A percentile compares a stretch with the other conserved stretches of the same genome.
Conservation (phyloP, 2,888 invertebrate species). For the Asteroscopus sphinx region DNA sequence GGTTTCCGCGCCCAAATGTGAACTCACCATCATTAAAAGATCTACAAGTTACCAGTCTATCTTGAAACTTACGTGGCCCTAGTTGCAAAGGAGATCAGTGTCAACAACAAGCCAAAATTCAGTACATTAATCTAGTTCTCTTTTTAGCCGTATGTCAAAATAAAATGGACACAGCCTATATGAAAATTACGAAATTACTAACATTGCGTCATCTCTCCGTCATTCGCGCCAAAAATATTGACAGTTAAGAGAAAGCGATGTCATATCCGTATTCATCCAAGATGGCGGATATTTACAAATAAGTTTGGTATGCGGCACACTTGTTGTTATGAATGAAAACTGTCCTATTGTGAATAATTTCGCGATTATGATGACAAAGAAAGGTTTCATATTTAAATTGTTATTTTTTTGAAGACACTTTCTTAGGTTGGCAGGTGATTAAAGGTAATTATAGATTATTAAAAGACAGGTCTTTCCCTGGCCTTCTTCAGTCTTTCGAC, state of each 20-base stretch:
- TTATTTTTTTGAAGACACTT: background rate
- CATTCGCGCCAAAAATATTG: slow-evolving; percentile 58
- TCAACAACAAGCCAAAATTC: no score
- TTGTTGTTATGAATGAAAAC: slow-evolving; percentile 31
- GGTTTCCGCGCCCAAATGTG: background rate
- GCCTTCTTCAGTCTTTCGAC: no score
- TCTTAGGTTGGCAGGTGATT: slow-evolving; percentile 2
- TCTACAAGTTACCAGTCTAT: background rate
- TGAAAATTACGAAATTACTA: no score
- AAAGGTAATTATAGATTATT: background rate
- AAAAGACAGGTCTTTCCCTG: no score
- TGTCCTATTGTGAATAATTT: slow-evolving; percentile 38
- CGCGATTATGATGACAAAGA: slow-evolving; percentile 36
- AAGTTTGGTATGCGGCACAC: slow-evolving; percentile 52
- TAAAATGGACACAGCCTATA: no score
- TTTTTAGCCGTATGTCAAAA: no score
- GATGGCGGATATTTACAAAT: slow-evolving; percentile 49
- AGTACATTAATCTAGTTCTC: no score
- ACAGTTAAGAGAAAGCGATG: slow-evolving; percentile 45
- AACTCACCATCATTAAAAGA: background rate
- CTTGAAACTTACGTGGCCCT: no score
- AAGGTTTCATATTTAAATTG: slow-evolving; percentile 6
- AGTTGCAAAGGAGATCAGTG: no score
- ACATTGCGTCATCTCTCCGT: slow-evolving; percentile 31
- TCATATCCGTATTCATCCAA: slow-evolving; percentile 50